Evolutionary conservation across 2,888 invertebrate species (phyloP), one percentile per base, ranked within the genome.

Genomic region (Anaspis maculata): DNA sequence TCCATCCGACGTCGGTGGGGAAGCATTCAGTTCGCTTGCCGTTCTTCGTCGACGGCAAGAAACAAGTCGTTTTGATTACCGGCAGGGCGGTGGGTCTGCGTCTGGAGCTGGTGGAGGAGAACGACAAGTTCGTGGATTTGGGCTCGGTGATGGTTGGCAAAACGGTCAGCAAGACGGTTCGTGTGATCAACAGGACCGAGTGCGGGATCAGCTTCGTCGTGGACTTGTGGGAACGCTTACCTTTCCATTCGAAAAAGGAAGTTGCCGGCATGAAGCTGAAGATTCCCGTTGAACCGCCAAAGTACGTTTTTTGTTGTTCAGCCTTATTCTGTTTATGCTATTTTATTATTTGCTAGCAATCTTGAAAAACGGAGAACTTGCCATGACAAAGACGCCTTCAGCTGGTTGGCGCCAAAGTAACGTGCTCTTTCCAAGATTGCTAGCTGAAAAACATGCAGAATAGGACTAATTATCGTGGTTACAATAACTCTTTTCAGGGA

Each of bases 131-230:
- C 12, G 43, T 70, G 15, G 56, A 68, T 45, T 54, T 71, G 13
- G 68, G 68, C 3, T 35, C 51, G 3, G 48, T 60, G 1, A 30
- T 51, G 12, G 62, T 75, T 1, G 74, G 74, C 1, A 68, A 72
- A 38, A 67, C 62, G 22, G 65, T 68, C 10, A 60, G 67, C 10
- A 71, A 70, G 31, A 67, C 67, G 32, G 68, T 79, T 30, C 67
- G 69, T 39, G 71, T 78, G n/a, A 62, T 73, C 49, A 79, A 79
- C 48, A 68, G 71, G 34, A 72, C 73, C 34, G 67, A 69, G 46
- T 69, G 71, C 23, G 50, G 69, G 2, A 66, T 77, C n/a, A 66
- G 69, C n/a, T 67, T 74, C 1, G 59, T 52, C 27, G 72, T 76
- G 38, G 66, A 70, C 48, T 64, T 76, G 27, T 63, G 65, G 38